Conservation (phyloP, 1,140 invertebrate species). For the Chelonus insularis region DNA sequence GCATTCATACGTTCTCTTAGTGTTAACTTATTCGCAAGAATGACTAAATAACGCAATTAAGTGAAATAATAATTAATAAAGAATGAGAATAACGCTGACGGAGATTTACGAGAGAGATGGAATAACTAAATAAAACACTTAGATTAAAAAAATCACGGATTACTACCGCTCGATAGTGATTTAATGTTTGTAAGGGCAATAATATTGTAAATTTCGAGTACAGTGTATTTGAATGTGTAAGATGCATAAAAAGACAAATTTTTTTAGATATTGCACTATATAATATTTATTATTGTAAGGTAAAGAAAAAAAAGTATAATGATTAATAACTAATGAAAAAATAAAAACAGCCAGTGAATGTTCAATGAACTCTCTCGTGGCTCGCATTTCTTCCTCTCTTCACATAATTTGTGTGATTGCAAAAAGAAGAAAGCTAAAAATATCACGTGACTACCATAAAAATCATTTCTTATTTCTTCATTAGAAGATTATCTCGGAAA, state of each 20-base stretch:
- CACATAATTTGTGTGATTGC: too few species aligned
- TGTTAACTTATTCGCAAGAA: too few species aligned
- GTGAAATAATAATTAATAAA: too few species aligned
- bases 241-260: slow-evolving; percentile 56
- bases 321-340: slow-evolving; percentile 27
- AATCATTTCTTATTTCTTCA: too few species aligned
- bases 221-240: slow-evolving; percentile 54
- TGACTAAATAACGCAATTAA: too few species aligned
- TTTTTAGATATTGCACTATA: slow-evolving; percentile 58
- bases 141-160: slow-evolving; percentile 37
- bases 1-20: too few species aligned
- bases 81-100: too few species aligned
- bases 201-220: slow-evolving; percentile 55
- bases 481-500: too few species aligned
- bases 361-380: too few species aligned
- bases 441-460: too few species aligned
- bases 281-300: slow-evolving; percentile 55
- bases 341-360: background rate
- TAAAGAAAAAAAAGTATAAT: slow-evolving; percentile 41
- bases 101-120: too few species aligned
- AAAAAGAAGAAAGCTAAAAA: too few species aligned
- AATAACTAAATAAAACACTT: slow-evolving; percentile 24
- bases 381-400: background rate
- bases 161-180: slow-evolving; percentile 46
- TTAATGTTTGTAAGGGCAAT: slow-evolving; percentile 57